A percentile compares a stretch with the other conserved stretches of the same genome.
phyloP scores from a whole-genome alignment of 2,113 vertebrate species.

The Microcebus griseorufus region DNA sequence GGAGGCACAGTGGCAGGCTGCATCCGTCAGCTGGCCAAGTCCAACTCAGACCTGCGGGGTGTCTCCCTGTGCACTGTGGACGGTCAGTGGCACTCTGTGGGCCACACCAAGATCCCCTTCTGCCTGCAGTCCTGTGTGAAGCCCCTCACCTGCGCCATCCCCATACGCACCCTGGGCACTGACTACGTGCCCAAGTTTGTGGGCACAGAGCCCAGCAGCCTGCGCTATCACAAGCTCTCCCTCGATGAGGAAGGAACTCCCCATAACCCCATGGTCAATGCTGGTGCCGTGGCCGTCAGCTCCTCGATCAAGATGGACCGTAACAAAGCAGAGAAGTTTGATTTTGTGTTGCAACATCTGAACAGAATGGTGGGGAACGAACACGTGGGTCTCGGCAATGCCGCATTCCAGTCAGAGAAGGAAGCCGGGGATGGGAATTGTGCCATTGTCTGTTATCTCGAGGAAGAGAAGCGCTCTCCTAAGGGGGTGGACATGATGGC shows the following conservation, averaged over 20 bases:
- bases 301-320: conserved; percentile 92
- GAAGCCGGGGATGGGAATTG: conserved; percentile 93
- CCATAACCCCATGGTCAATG: conserved; percentile 94
- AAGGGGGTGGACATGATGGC: conserved; percentile 90
- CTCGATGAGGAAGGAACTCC: conserved; percentile 91
- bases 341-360: conserved; percentile 92
- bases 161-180: conserved; percentile 88
- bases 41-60: conserved; percentile 91
- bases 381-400: conserved; percentile 92
- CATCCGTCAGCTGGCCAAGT: conserved; percentile 92
- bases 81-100: conserved; percentile 91
- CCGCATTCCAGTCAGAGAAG: conserved; percentile 94
- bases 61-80: conserved; percentile 93
- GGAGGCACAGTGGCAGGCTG: conserved; percentile 90
- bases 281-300: conserved; percentile 92
- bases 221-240: conserved; percentile 92
- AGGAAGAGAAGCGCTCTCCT: conserved; percentile 94
- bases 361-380: conserved; percentile 90
- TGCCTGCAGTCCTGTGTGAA: conserved; percentile 93
- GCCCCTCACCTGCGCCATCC: conserved; percentile 92
- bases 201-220: conserved; percentile 92
- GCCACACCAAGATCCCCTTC: conserved; percentile 91
- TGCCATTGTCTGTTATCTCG: conserved; percentile 92
- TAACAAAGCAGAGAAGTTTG: conserved; percentile 93
- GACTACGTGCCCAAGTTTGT: conserved; percentile 89